Percentiles rank a stretch among this genome's conserved stretches.
phyloP scores from a whole-genome alignment of 37 sponge, comb jelly and placozoan species.

The Geodia barretti region DNA sequence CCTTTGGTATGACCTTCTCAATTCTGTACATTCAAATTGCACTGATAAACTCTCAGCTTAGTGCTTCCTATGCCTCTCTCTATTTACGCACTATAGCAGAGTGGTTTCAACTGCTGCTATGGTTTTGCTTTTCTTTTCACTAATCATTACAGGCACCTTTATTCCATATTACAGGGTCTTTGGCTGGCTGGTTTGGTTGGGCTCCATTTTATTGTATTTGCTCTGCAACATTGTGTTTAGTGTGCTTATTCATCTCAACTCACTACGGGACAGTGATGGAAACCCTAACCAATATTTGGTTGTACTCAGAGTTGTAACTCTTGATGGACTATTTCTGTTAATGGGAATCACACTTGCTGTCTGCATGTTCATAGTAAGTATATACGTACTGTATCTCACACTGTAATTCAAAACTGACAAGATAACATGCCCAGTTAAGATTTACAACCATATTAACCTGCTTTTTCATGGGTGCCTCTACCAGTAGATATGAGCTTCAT shows the following conservation, averaged over 20 bases:
- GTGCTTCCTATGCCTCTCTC: too few relatives aligned
- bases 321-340: slow-evolving; percentile 64
- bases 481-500: too few relatives aligned
- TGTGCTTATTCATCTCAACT: slow-evolving; percentile 15
- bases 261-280: background rate
- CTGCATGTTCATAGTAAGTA: slow-evolving; percentile 61
- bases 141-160: background rate
- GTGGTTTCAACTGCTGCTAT: too few relatives aligned
- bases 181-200: slow-evolving; percentile 25
- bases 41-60: too few relatives aligned
- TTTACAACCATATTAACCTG: too few relatives aligned
- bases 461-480: too few relatives aligned
- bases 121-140: background rate
- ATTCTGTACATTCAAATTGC: too few relatives aligned
- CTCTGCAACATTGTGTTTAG: slow-evolving; percentile 52
- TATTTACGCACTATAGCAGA: too few relatives aligned
- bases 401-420: too few relatives aligned
- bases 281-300: background rate
- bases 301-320: slow-evolving; percentile 37
- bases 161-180: slow-evolving; percentile 12
- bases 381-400: too few relatives aligned
- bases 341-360: slow-evolving; percentile 62
- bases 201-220: slow-evolving; percentile 29
- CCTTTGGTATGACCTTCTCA: too few relatives aligned
- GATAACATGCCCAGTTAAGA: too few relatives aligned